These are phyloP conservation scores for Podarcis raffonei DNA, from an alignment of 2,113 vertebrate genomes.

Conservation along the genomic window DNA sequence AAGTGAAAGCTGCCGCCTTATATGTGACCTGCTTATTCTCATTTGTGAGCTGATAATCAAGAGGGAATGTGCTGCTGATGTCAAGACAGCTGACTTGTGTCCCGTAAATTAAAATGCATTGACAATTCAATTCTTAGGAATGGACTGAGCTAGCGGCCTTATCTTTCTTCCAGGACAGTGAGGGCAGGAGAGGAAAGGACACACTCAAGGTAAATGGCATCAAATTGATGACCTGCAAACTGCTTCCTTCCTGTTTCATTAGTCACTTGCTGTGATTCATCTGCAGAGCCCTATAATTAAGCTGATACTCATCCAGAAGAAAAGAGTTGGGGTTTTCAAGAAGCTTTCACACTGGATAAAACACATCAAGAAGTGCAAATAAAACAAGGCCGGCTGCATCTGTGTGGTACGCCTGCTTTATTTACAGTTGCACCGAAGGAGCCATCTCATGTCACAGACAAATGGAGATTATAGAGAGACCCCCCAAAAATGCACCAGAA, in stretches of 20 bases:
- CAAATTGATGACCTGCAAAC: constrained; percentile 10
- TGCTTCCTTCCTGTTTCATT: constrained; percentile 21
- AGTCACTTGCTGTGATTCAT: background rate
- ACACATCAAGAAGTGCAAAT: constrained; percentile 35
- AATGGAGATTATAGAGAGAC: constrained; percentile 19
- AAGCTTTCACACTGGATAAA: constrained; percentile 18
- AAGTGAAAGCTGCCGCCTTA: background rate
- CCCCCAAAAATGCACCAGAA: no score
- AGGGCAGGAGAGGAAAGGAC: background rate
- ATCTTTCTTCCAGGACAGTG: background rate
- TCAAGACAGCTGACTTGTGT: background rate
- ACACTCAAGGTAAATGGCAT: constrained; percentile 4
- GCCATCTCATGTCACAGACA: background rate
- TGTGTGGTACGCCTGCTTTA: background rate
- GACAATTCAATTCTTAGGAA: background rate
- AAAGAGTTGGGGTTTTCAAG: background rate
- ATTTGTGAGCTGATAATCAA: background rate
- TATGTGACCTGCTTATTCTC: background rate
- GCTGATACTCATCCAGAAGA: background rate
- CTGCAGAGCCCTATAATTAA: constrained; percentile 22
- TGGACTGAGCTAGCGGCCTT: background rate
- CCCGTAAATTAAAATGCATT: background rate
- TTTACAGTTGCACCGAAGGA: background rate
- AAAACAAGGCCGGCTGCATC: background rate
- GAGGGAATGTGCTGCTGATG: background rate